Base-by-base conservation (phyloP, 2,888 invertebrate species). In the Sarcophaga caerulescens region DNA sequence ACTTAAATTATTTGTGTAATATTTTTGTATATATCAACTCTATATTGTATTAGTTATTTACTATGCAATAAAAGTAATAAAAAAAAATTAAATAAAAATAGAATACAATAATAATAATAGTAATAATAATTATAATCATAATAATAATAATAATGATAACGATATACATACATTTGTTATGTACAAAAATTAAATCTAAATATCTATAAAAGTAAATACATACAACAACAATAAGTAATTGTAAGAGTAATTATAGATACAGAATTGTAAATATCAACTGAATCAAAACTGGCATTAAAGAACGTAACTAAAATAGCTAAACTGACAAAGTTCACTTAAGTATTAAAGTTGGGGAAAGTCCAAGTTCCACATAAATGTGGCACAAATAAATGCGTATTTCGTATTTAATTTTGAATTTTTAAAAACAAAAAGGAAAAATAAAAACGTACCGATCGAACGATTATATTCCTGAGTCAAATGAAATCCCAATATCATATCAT, bases 391-490 rank as follows among this genome's bases (percentile, higher is more conserved):
- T 84, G 83, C 83, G 74, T 45, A 2, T 69, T 59, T 57, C 83
- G 74, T 45, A 2, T 69, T 59, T 57, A 74, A 73, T 74, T 83
- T 78, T 62, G 47, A 78, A 62, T 78, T 83, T 68, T 45, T 45
- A 23, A 25, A 59, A 45, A 3, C 1, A 11, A 47, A 47, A 47
- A 14, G 4, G 14, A 47, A 47, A 14, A 47, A 47, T 47, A 47
- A 47, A 47, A 52, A 52, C 52, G 69, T 52, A 65, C 44, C 73
- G 65, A 65, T 63, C 44, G 45, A 59, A 21, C 12, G 5, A 47
- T 59, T 70, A 71, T 65, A 63, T 75, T 84, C 84, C 84, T 84
- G 79, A 84, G 84, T 79, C 70, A 65, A 75, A 69, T 74, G 45
- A 63, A 78, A 63, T n/a, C 57, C 68, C 35, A 6, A 47, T 69